Evolutionary conservation across 1,140 invertebrate species (phyloP).

Genomic region (Drosophila yakuba): DNA sequence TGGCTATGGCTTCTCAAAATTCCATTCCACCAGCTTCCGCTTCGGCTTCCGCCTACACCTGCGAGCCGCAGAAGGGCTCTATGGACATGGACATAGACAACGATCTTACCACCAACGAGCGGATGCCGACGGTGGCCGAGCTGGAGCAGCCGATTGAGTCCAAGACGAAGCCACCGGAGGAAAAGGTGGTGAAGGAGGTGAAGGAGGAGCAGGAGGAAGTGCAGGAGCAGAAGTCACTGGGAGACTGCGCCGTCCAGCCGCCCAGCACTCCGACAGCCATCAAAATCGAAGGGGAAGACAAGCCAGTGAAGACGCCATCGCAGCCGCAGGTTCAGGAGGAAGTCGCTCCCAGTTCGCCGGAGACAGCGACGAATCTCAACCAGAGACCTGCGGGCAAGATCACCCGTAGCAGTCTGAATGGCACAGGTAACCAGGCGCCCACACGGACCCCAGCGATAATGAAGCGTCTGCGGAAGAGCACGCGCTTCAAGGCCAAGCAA

Average conservation of each 20-base stretch:
- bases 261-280: neutral
- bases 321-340: constrained; percentile 13
- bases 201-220: constrained; percentile 1
- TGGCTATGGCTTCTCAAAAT: neutral
- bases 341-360: constrained; percentile 16
- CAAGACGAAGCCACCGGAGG: constrained; percentile 1
- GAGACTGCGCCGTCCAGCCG: neutral
- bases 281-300: constrained; percentile 27
- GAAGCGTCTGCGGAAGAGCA: constrained; percentile 86
- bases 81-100: constrained; percentile 48
- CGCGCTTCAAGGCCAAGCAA: constrained; percentile 86
- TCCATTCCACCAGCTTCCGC: neutral
- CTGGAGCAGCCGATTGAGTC: constrained; percentile 27
- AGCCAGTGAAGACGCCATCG: constrained; percentile 6
- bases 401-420: constrained; percentile 63
- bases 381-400: constrained; percentile 41
- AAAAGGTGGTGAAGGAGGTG: neutral
- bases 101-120: constrained; percentile 59
- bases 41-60: neutral
- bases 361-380: constrained; percentile 6
- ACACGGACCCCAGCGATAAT: constrained; percentile 53
- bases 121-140: constrained; percentile 46
- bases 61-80: neutral
- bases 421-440: constrained; percentile 6
- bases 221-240: neutral